Evolutionary conservation across 2,113 vertebrate genomes (phyloP), one percentile per base, ranked within the genome.

Genomic region (Leptocoma aspasia): DNA sequence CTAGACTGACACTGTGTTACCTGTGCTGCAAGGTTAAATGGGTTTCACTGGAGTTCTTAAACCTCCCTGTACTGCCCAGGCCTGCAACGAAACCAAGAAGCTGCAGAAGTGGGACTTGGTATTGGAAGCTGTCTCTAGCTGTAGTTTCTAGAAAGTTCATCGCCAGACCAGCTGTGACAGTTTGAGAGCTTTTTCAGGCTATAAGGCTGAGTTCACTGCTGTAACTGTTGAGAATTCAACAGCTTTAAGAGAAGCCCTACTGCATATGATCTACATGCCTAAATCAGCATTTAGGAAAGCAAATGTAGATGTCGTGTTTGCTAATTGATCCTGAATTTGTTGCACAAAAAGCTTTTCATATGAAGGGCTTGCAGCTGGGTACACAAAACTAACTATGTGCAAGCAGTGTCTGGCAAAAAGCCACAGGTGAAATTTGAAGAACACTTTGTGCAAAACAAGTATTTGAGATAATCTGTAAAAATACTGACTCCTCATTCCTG

Each of bases 351-450:
- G 39, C 56, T 93, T 81, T 71, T 89, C 69, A 70, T 27, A 30
- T n/a, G 60, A 81, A 81, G 56, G 27, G 52, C 27, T 11, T 70
- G 86, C 95, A 96, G 91, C 91, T 94, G 91, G 65, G 92, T 91
- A 94, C 86, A 96, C 65, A 89, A 42, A 92, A 70, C 54, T 72
- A 64, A 72, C 64, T 27, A 2, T 10, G 42, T 39, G 63, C 35
- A 44, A 92, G 70, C 66, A 42, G 60, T 47, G 69, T 60, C 63
- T 92, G 86, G 88, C 90, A 80, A 83, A 89, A 77, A 52, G 82
- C 88, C 91, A 65, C 24, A 31, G 60, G 33, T 82, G 78, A 87
- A 87, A 87, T 61, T 41, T 81, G 82, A 91, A 91, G 91, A 24
- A 90, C 44, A 49, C 19, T 89, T 42, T 90, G 71, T 93, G 28